Evolutionary conservation across 2,113 vertebrate species (phyloP), one percentile per base, ranked within the genome.

Genomic region (Hippopotamus amphibius): DNA sequence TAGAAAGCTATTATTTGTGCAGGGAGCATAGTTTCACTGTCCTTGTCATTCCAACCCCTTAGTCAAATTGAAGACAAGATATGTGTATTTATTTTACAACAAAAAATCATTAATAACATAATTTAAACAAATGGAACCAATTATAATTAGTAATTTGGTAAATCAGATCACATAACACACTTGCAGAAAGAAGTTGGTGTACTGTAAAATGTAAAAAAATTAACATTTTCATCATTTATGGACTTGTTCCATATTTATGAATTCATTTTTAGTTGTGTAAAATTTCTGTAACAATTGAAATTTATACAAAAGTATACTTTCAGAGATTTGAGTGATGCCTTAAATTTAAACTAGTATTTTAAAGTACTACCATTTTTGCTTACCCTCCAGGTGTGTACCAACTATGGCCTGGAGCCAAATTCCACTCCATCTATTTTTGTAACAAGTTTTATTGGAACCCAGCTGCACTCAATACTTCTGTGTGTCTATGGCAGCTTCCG

Each of bases 1-100:
- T 99, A 97, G 98, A 98, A 99, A 98, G 98, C 98, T 98, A 98
- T 98, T 98, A 98, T 98, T 98, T 99, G 98, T 98, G 95, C 98
- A 97, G 95, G 95, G 97, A 98, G 92, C 14, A 3, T 89, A 97
- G 97, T 98, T 97, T 98, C 98, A 98, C 98, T 98, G 98, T 98
- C 98, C 98, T 98, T 98, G 98, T 98, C 97, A 97, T 97, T 98
- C 95, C 93, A 97, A 92, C 83, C 90, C 97, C 76, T 77, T 79
- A 97, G 93, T 97, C 97, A 97, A 98, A 97, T 91, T 98, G 93
- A 95, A 93, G 93, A 30, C 89, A 97, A 98, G 97, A 98, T 96
- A 97, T 89, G 79, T 96, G 87, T 97, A 97, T 98, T 98, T 98
- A 98, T 98, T 98, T 97, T 97, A 96, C 88, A 97, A 88, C 88